Evolutionary conservation across 2,113 vertebrate species (phyloP).

Genomic region (Hiodon alosoides): DNA sequence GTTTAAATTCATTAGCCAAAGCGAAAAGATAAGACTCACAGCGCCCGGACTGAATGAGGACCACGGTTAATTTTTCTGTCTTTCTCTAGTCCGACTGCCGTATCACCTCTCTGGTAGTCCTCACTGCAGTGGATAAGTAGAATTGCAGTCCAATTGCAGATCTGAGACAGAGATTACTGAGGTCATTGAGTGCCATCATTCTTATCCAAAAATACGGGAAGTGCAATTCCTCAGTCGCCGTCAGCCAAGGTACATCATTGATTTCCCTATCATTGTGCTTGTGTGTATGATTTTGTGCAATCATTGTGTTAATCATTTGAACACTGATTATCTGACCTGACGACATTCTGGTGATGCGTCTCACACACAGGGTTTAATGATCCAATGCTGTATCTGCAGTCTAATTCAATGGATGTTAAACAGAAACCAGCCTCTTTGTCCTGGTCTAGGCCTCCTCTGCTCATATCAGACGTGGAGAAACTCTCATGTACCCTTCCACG

Average conservation of each 20-base stretch:
- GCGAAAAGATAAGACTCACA: not conserved
- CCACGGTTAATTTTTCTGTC: not conserved
- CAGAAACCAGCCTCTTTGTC: too few relatives aligned
- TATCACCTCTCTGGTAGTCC: not conserved
- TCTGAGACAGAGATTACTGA: constrained; percentile 22
- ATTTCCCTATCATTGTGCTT: not conserved
- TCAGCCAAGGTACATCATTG: constrained; percentile 14
- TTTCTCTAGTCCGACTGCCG: not conserved
- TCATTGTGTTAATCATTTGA: not conserved
- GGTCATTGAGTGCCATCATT: constrained; percentile 7
- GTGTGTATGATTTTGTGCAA: too few relatives aligned
- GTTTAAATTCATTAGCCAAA: constrained; percentile 11
- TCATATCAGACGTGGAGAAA: too few relatives aligned
- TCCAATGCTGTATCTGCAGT: too few relatives aligned
- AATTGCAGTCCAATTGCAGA: constrained; percentile 20
- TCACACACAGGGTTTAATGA: not conserved
- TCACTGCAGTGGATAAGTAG: not conserved
- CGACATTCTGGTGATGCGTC: not conserved
- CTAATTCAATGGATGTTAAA: too few relatives aligned
- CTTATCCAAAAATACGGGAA: constrained; percentile 11
- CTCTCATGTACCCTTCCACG: too few relatives aligned
- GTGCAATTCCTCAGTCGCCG: constrained; percentile 23
- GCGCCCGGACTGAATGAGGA: not conserved
- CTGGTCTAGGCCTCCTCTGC: too few relatives aligned
- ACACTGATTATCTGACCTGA: too few relatives aligned